Conservation (phyloP, 2,888 invertebrate species). For the Julus scanicus region DNA sequence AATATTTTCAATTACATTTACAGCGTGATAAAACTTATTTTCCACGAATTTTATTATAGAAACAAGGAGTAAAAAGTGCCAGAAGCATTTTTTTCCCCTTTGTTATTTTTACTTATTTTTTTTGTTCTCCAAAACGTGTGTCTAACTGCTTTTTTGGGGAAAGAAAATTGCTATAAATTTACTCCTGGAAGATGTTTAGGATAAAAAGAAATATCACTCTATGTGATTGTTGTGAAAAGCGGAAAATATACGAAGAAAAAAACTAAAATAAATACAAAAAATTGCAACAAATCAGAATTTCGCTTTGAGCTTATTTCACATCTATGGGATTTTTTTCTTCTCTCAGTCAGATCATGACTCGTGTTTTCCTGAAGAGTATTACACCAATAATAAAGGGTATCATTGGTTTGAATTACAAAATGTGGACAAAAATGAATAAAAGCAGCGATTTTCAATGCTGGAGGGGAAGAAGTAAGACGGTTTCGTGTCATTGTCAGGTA, state of each 20-base stretch:
- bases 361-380: not conserved
- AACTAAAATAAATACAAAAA: not conserved
- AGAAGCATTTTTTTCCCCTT: not conserved
- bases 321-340: not conserved
- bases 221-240: not conserved
- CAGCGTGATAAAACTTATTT: too few species aligned
- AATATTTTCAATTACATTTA: too few species aligned
- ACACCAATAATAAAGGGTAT: not conserved
- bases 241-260: not conserved
- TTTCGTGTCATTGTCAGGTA: not conserved
- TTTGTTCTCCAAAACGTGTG: not conserved
- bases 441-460: not conserved
- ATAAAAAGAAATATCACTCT: not conserved
- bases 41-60: not conserved
- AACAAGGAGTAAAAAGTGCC: not conserved
- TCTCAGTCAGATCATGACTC: not conserved
- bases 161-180: not conserved
- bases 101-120: too few species aligned
- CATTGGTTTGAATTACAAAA: slow-evolving; percentile 1
- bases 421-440: not conserved
- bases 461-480: not conserved
- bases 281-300: not conserved
- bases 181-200: not conserved
- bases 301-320: not conserved
- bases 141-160: not conserved